phyloP scores from a whole-genome alignment of 2,888 invertebrate species.

The Conus canariensis region DNA sequence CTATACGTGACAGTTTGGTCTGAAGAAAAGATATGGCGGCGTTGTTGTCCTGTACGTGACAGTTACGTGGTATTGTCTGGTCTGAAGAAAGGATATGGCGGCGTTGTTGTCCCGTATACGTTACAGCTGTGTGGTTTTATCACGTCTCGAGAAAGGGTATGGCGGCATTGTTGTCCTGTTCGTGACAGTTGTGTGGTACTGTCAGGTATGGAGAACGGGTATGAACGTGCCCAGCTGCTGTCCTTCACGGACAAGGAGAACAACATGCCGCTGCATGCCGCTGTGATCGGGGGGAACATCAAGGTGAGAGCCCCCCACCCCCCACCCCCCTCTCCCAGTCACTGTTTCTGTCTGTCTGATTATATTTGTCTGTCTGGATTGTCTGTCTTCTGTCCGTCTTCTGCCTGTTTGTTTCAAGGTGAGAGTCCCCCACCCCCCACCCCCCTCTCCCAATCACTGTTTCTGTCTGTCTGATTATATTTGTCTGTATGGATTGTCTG shows the following conservation, averaged over 20 bases:
- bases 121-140: too few species aligned
- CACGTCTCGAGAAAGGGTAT: too few species aligned
- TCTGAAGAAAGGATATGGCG: slow-evolving; percentile 85
- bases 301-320: slow-evolving; percentile 68
- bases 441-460: too few species aligned
- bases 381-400: not conserved
- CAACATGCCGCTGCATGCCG: slow-evolving; percentile 85
- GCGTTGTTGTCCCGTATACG: slow-evolving; percentile 88
- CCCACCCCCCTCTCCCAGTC: too few species aligned
- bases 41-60: slow-evolving; percentile 90
- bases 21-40: slow-evolving; percentile 87
- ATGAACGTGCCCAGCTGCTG: slow-evolving; percentile 88
- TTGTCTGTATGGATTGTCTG: too few species aligned
- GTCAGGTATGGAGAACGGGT: slow-evolving; percentile 85
- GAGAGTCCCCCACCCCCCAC: too few species aligned
- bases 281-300: slow-evolving; percentile 76
- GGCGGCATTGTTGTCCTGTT: too few species aligned
- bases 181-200: not conserved
- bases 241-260: slow-evolving; percentile 92
- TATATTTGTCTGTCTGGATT: not conserved
- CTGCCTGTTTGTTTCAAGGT: not conserved
- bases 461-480: too few species aligned
- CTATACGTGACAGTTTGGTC: slow-evolving; percentile 72
- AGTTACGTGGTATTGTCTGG: too few species aligned
- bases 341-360: not conserved